These are phyloP conservation scores for Cyclina sinensis DNA, from an alignment of 1,140 invertebrate genomes.

Conservation along the genomic window DNA sequence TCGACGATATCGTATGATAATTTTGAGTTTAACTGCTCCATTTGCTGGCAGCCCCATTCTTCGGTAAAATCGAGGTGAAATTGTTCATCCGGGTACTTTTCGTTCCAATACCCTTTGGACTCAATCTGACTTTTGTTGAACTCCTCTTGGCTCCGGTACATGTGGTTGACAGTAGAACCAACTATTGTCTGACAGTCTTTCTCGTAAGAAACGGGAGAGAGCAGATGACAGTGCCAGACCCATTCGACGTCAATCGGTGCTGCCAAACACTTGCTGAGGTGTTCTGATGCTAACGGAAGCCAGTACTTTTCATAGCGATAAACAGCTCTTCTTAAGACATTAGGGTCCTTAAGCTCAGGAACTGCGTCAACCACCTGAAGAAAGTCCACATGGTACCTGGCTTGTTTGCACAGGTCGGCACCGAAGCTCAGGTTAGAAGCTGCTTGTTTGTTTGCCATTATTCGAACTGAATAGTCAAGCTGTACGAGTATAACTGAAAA, in stretches of 20 bases:
- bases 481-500: no score
- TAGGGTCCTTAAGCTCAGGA: neutral
- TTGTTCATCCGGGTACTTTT: constrained; percentile 13
- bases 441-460: neutral
- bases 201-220: constrained; percentile 85
- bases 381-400: constrained; percentile 3
- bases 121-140: constrained; percentile 64
- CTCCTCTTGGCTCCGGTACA: constrained; percentile 77
- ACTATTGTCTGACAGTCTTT: constrained; percentile 85
- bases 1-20: constrained; percentile 83
- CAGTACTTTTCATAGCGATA: constrained; percentile 60
- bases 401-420: neutral
- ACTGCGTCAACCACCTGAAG: neutral
- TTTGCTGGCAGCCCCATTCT: neutral
- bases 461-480: no score
- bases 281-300: constrained; percentile 79
- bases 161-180: constrained; percentile 84
- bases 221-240: constrained; percentile 88
- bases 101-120: neutral
- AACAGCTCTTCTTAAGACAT: neutral
- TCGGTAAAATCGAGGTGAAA: neutral
- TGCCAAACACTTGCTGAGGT: constrained; percentile 72
- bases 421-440: constrained; percentile 10
- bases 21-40: neutral
- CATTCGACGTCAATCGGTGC: constrained; percentile 88